Percentiles rank a stretch among this genome's conserved stretches.
These are phyloP conservation scores for Adrianichthys oophorus DNA, from an alignment of 2,797 vertebrate genomes.

Conservation along the genomic window DNA sequence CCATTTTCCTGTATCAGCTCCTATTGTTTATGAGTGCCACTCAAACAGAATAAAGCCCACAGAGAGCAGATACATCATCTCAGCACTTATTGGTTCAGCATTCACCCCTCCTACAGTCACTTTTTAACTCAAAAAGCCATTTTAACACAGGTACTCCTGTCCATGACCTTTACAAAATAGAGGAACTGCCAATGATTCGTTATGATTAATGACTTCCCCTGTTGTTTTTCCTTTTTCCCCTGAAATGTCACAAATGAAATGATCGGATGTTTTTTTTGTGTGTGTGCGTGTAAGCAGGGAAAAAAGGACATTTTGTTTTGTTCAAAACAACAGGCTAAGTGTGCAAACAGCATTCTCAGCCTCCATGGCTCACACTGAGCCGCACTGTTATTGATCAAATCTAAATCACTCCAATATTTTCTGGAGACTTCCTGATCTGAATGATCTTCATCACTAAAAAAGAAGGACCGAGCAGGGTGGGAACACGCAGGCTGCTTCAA, in stretches of 20 bases:
- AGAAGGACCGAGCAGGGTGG: no score
- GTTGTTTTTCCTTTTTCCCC: constrained; percentile 5
- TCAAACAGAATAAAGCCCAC: constrained; percentile 42
- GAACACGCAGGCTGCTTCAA: no score
- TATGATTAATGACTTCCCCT: constrained; percentile 33
- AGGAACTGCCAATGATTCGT: constrained; percentile 18
- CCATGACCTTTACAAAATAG: constrained; percentile 13
- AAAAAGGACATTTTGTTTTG: background rate
- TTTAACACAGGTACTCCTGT: constrained; percentile 11
- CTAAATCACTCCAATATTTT: no score
- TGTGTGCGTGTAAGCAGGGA: background rate
- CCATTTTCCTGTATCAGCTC: constrained; percentile 5
- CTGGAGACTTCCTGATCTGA: no score
- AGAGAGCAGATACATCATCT: constrained; percentile 31
- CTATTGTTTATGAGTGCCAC: no score
- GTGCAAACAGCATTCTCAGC: background rate
- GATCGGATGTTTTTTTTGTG: constrained; percentile 2
- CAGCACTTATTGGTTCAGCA: constrained; percentile 42
- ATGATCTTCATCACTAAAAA: no score
- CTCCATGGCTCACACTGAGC: no score
- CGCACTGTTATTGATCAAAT: no score
- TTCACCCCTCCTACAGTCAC: constrained; percentile 4
- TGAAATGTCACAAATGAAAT: constrained; percentile 4
- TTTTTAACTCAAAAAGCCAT: background rate
- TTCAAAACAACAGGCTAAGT: background rate